Conservation (phyloP, 1,140 invertebrate species). For the Acromyrmex charruanus region DNA sequence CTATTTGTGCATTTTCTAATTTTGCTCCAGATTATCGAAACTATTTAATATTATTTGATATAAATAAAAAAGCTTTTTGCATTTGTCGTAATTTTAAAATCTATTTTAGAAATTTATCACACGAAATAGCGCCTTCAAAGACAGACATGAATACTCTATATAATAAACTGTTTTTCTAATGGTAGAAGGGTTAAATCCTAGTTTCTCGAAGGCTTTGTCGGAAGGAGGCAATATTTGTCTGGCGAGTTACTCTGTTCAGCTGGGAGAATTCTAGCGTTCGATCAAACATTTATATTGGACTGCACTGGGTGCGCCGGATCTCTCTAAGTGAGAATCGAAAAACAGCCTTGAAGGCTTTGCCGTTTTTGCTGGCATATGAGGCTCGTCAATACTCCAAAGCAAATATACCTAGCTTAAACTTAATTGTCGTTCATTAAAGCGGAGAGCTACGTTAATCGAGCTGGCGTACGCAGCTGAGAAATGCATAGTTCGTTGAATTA, state of each 20-base stretch:
- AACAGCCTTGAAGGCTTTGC: slow-evolving; percentile 17
- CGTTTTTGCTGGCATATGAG: slow-evolving; percentile 26
- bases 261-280: slow-evolving; percentile 22
- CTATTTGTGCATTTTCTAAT: background rate
- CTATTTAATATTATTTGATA: background rate
- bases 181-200: background rate
- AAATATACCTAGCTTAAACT: slow-evolving; percentile 40
- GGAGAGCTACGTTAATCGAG: background rate
- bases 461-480: slow-evolving; percentile 11
- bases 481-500: slow-evolving; percentile 7
- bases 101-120: background rate
- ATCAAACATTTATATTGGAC: slow-evolving; percentile 54
- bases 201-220: slow-evolving; percentile 24
- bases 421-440: slow-evolving; percentile 38
- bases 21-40: background rate
- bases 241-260: slow-evolving; percentile 34
- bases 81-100: background rate
- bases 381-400: slow-evolving; percentile 40
- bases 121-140: background rate
- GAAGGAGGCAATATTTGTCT: slow-evolving; percentile 17
- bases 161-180: background rate
- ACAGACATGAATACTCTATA: background rate
- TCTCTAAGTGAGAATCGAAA: slow-evolving; percentile 18
- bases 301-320: slow-evolving; percentile 2
- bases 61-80: background rate